Evolutionary conservation across 2,888 invertebrate genomes (phyloP), one percentile per base, ranked within the genome.

Genomic region (Tetrapedia diversipes): DNA sequence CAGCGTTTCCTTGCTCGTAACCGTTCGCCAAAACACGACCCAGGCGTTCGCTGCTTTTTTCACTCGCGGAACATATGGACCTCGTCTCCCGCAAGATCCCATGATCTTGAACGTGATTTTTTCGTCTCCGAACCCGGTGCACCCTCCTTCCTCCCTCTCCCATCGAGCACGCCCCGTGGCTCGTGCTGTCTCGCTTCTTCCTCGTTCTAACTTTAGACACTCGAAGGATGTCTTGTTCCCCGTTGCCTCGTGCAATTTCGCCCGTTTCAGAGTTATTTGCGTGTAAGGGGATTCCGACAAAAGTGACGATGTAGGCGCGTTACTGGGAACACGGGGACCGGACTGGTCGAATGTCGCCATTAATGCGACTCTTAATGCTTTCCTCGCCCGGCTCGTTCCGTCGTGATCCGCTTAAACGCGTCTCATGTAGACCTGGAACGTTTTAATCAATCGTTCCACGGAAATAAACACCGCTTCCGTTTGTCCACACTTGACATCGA

Each of bases 131-230:
- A 49, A 57, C 43, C 24, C 60, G 41, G 34, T 10, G 8, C 39
- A 14, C 43, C 65, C 74, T 2, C 24, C 45, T 8, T 4, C 19
- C 45, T 37, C 54, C 24, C 45, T 66, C 49, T 32, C 22, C 32
- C n/a, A n/a, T n/a, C n/a, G n/a, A 45, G 24, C 22, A 19, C 24
- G 16, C 41, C 47, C 39, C 47, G 16, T 11, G 24, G 19, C 32
- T 47, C 29, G 45, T 59, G 22, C 54, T 63, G 73, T 82, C 79
- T 79, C 82, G 72, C 73, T 81, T 86, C 88, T 88, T 89, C 88
- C 89, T 89, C 86, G 83, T 88, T 89, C 89, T 87, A 89, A 87
- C 81, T 85, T 87, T 89, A 89, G 86, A 83, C 65, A 61, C 66
- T 54, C 47, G 81, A 84, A 86, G 83, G 86, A 86, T 80, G 82